Conservation (phyloP, 37 sponge, comb jelly and placozoan genomes). For the Petrosia ficiformis region DNA sequence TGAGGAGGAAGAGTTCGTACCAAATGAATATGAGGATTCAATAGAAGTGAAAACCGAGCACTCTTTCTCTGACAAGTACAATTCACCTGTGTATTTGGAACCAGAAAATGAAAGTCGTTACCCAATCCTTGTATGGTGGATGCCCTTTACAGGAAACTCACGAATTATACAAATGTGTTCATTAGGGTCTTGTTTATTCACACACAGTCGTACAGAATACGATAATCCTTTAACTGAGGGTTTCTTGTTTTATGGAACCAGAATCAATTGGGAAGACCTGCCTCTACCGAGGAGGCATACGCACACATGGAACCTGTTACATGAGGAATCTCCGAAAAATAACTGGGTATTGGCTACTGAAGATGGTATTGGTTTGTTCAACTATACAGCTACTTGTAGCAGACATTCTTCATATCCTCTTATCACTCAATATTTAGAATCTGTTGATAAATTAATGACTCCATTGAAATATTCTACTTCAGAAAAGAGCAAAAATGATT, state of each 20-base stretch:
- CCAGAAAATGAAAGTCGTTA: constrained; percentile 25
- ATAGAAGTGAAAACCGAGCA: too few species aligned
- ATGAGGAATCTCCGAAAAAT: constrained; percentile 90
- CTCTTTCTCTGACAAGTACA: too few species aligned
- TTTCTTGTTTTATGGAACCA: constrained; percentile 74
- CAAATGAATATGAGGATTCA: too few species aligned
- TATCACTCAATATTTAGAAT: constrained; percentile 57
- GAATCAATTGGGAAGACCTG: constrained; percentile 49
- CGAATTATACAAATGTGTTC: constrained; percentile 26
- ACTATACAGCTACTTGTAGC: constrained; percentile 76
- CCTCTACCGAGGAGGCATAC: constrained; percentile 67
- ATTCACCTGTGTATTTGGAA: constrained; percentile 32
- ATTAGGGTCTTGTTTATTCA: constrained; percentile 64
- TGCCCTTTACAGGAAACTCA: constrained; percentile 40
- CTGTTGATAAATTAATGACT: constrained; percentile 29
- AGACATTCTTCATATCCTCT: constrained; percentile 74
- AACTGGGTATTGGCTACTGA: constrained; percentile 60
- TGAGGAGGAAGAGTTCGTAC: too few species aligned
- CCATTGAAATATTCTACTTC: constrained; percentile 23
- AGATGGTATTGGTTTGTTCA: constrained; percentile 67
- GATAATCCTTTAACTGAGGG: constrained; percentile 38
- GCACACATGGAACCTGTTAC: constrained; percentile 76
- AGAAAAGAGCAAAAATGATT: constrained; percentile 43
- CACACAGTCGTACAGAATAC: constrained; percentile 67
- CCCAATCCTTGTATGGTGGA: constrained; percentile 87